phyloP scores from a whole-genome alignment of 2,797 vertebrate genomes.

The Lophius americanus region DNA sequence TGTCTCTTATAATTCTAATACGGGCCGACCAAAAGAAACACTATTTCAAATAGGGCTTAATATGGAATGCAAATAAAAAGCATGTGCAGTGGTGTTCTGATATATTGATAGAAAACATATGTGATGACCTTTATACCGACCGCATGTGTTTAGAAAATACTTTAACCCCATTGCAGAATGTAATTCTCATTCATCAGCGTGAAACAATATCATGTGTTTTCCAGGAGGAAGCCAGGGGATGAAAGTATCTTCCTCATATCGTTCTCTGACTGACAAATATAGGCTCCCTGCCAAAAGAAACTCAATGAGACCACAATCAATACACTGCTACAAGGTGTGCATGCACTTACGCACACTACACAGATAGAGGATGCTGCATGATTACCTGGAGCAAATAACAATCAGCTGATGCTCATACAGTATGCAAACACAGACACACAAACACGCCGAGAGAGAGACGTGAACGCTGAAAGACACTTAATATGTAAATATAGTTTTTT shows the following conservation, averaged over 20 bases:
- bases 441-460: no score
- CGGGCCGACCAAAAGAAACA: conserved; percentile 36
- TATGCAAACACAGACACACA: conserved; percentile 31
- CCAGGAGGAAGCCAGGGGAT: conserved; percentile 62
- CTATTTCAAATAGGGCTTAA: conserved; percentile 25
- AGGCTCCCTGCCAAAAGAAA: conserved; percentile 68
- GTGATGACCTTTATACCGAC: conserved; percentile 30
- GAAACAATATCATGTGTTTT: conserved; percentile 66
- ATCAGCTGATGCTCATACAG: conserved; percentile 69
- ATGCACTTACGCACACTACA: conserved; percentile 13
- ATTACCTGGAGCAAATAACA: conserved; percentile 75
- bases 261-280: conserved; percentile 76
- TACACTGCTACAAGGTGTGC: conserved; percentile 70
- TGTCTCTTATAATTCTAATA: conserved; percentile 36
- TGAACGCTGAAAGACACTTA: conserved; percentile 63
- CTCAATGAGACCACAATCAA: conserved; percentile 80
- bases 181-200: conserved; percentile 60
- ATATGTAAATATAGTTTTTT: conserved; percentile 71
- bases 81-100: conserved; percentile 2
- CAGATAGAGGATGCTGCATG: conserved; percentile 68
- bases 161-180: conserved; percentile 44
- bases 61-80: background rate
- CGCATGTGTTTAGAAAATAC: conserved; percentile 43
- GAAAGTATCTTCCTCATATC: conserved; percentile 74
- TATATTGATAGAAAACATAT: conserved; percentile 13